Base-by-base conservation (phyloP, 2,113 vertebrate species). In the Apeltes quadracus region DNA sequence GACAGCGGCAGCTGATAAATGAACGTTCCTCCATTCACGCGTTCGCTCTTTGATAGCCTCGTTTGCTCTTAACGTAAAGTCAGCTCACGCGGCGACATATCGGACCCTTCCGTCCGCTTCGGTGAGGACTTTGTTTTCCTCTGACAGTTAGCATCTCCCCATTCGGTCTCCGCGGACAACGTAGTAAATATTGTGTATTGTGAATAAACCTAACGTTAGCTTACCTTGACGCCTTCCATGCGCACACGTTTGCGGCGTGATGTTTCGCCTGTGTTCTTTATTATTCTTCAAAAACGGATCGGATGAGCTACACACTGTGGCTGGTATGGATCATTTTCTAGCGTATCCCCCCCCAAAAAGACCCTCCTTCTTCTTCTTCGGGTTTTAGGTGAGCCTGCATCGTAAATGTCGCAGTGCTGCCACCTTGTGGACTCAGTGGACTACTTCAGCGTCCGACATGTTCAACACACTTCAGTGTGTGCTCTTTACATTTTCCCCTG, bases 171-270 rank as follows among this genome's bases (percentile, higher is more conserved):
- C 5, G 48, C 48, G n/a, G 10, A 51, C 48, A 51, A 11, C 48
- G 32, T 34, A 51, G 13, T 15, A 1, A 41, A 5, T 41, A 1
- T 41, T 41, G 39, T 41, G 20, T 11, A n/a, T 23, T 22, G 44
- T n/a, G 9, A 23, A 23, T 51, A 4, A 51, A 22, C 48, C 32
- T 15, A 9, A 25, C 23, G 5, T 46, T 46, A 53, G 23, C 13
- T 56, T 18, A 32, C 36, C 18, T 27, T 2, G 43, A 39, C 46
- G 20, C 75, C 36, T 25, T 79, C 84, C 80, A 66, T 71, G 10
- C 44, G 75, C 12, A 56, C 32, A 43, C 36, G 43, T 38, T 38
- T 15, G 13, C 34, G 36, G 22, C 13, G 56, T 12, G 3, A 1
- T 9, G 13, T 34, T n/a, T 50, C 5, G 0, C 8, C 44, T 29